Conservation (phyloP, 2,113 vertebrate genomes). For the Oceanodroma tethys region DNA sequence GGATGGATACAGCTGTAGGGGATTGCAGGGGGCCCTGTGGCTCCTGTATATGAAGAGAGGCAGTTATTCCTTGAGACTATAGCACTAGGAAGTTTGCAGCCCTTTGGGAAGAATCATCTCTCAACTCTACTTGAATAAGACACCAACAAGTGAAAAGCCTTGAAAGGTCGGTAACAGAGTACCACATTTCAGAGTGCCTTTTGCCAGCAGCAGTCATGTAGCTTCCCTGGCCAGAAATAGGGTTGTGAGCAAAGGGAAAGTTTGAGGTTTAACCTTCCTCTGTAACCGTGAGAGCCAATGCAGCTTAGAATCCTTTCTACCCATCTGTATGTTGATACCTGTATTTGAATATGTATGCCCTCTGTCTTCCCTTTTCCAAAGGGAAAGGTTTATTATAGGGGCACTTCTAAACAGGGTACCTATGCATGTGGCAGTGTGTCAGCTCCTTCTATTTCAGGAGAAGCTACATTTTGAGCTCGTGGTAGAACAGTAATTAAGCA, state of each 20-base stretch:
- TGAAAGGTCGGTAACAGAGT: background rate
- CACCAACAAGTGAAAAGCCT: background rate
- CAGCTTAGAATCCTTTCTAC: background rate
- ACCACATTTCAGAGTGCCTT: background rate
- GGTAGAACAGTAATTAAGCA: background rate
- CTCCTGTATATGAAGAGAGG: background rate
- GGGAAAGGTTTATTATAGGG: background rate
- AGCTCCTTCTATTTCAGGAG: background rate
- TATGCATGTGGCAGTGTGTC: background rate
- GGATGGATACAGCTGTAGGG: background rate
- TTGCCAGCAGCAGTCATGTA: background rate
- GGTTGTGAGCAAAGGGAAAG: background rate
- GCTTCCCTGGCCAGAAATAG: background rate
- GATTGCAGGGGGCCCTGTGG: background rate
- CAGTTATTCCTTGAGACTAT: background rate
- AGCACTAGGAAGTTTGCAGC: background rate
- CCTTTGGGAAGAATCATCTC: background rate
- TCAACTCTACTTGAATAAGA: background rate
- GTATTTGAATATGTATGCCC: background rate
- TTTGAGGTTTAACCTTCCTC: background rate
- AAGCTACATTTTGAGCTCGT: background rate
- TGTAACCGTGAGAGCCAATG: background rate
- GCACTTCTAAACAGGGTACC: background rate
- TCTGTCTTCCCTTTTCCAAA: background rate
- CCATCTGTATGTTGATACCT: background rate